These are phyloP conservation scores for Bubo scandiacus DNA, from an alignment of 2,113 vertebrate species.

Conservation along the genomic window DNA sequence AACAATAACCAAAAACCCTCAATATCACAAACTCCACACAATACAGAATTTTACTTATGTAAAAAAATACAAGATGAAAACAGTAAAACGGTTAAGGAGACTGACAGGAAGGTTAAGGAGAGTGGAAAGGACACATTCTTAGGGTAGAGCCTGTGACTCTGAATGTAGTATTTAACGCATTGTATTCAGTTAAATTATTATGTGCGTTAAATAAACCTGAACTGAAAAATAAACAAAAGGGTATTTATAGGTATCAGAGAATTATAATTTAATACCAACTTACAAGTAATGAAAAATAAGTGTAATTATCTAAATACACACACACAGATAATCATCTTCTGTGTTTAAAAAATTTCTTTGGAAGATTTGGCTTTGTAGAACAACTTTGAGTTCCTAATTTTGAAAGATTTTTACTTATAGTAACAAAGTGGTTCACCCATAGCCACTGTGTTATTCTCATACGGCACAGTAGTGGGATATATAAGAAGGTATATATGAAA, in stretches of 20 bases:
- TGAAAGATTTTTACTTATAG: background rate
- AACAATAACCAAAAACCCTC: background rate
- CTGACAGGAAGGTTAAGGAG: background rate
- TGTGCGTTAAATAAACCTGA: background rate
- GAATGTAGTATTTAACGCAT: background rate
- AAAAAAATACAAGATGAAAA: background rate
- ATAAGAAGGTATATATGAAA: background rate
- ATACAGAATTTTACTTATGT: background rate
- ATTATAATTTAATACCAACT: background rate
- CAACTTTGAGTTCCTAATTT: background rate
- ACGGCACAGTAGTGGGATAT: background rate
- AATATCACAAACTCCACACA: accelerated
- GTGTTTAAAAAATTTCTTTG: background rate
- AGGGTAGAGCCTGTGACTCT: background rate
- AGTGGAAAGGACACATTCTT: background rate
- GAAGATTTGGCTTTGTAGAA: background rate
- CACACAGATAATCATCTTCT: background rate
- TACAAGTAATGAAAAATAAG: background rate
- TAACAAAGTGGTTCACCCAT: background rate
- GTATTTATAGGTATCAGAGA: background rate
- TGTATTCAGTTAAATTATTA: background rate
- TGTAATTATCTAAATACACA: background rate
- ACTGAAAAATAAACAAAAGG: background rate
- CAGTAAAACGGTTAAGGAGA: background rate
- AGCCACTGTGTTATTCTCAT: background rate